Conservation (phyloP, 2,113 vertebrate genomes). For the Anoura caudifer region DNA sequence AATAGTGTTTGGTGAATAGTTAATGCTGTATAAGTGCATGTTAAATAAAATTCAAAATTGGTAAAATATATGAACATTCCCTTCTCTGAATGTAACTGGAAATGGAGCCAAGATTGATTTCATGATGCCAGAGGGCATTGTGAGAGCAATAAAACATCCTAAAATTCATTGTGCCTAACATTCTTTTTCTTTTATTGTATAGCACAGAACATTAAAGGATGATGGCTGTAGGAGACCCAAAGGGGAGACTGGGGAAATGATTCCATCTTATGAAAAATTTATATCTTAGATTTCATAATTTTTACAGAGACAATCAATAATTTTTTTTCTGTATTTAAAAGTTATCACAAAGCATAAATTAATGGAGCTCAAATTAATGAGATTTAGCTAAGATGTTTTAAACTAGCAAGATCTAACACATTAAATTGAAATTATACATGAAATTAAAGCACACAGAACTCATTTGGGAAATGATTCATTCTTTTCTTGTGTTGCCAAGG, state of each 20-base stretch:
- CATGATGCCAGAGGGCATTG: neutral
- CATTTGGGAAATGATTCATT: slow-evolving; percentile 49
- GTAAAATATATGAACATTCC: neutral
- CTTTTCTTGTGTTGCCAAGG: slow-evolving; percentile 29
- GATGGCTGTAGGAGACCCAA: neutral
- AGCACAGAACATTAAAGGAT: slow-evolving; percentile 16
- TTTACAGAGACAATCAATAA: slow-evolving; percentile 42
- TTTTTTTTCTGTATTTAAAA: slow-evolving; percentile 6
- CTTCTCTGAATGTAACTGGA: neutral
- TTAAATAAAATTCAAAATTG: neutral
- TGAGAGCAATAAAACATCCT: neutral
- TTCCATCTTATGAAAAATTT: neutral
- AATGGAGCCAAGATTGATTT: neutral
- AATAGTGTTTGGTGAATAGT: neutral
- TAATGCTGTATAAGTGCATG: neutral
- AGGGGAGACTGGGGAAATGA: neutral
- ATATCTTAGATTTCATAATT: neutral
- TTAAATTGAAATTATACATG: slow-evolving; percentile 53
- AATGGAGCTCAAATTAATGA: slow-evolving; percentile 53
- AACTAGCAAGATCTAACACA: slow-evolving; percentile 42
- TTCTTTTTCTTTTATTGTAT: neutral
- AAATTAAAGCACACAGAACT: slow-evolving; percentile 47
- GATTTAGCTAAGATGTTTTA: slow-evolving; percentile 48
- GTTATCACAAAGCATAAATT: slow-evolving; percentile 38
- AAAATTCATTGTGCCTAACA: neutral